A percentile compares a stretch with the other conserved stretches of the same genome.
Conservation (phyloP, 2,888 invertebrate genomes). For the Spilosoma lubricipeda region DNA sequence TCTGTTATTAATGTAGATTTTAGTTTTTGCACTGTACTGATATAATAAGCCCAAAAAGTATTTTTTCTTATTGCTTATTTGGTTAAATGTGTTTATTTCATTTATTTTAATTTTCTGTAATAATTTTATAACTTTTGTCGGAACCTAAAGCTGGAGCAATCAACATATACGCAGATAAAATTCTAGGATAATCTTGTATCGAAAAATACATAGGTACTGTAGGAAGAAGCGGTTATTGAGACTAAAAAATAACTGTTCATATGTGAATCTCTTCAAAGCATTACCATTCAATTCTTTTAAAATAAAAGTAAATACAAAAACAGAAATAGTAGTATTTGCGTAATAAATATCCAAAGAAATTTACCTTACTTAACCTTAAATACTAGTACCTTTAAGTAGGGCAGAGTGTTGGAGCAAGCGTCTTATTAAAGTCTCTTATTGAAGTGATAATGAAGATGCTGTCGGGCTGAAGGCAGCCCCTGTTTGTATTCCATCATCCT, state of each 20-base stretch:
- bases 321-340: neutral
- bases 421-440: constrained; percentile 64
- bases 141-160: too few relatives aligned
- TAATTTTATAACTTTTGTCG: too few relatives aligned
- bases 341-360: neutral
- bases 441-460: constrained; percentile 62
- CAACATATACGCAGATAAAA: too few relatives aligned
- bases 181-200: neutral
- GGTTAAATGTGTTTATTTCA: neutral
- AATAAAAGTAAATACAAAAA: neutral
- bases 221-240: neutral
- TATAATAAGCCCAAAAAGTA: too few relatives aligned
- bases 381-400: neutral
- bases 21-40: neutral
- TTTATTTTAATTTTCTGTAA: neutral
- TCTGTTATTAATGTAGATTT: constrained; percentile 16
- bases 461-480: constrained; percentile 17
- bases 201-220: too few relatives aligned
- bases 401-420: constrained; percentile 27
- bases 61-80: neutral
- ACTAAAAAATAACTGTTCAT: neutral
- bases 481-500: constrained; percentile 37
- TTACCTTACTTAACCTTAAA: too few relatives aligned
- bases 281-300: neutral
- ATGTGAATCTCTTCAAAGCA: neutral